Conservation (phyloP, 2,888 invertebrate genomes). For the Dendrolimus houi region DNA sequence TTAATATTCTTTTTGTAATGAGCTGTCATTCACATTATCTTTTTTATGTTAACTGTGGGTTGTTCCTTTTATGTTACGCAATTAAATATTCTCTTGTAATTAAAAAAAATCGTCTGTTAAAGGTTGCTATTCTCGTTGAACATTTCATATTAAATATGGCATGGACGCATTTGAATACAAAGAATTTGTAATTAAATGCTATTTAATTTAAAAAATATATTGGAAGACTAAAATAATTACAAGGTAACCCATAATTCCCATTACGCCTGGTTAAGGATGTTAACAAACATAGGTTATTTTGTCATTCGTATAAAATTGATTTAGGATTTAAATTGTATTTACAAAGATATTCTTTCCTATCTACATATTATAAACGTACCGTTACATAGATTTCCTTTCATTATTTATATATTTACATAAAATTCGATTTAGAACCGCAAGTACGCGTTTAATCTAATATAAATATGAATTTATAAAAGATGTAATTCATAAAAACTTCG, state of each 20-base stretch:
- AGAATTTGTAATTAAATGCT: too few species aligned
- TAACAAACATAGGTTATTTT: background rate
- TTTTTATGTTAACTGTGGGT: too few species aligned
- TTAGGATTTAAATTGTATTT: constrained; percentile 51
- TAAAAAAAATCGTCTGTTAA: too few species aligned
- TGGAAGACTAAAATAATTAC: background rate
- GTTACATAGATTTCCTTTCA: background rate
- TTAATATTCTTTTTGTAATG: too few species aligned
- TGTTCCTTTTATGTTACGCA: too few species aligned
- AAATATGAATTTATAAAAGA: background rate
- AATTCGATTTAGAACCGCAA: background rate
- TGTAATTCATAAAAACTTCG: background rate
- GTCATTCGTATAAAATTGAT: constrained; percentile 46
- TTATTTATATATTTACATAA: background rate
- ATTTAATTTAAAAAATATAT: too few species aligned
- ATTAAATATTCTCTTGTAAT: too few species aligned
- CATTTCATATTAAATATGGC: too few species aligned
- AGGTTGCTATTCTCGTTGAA: too few species aligned
- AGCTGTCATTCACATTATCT: too few species aligned
- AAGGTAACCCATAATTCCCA: background rate
- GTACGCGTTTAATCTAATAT: background rate
- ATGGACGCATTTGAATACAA: too few species aligned
- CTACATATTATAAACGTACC: constrained; percentile 26
- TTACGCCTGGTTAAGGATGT: background rate
- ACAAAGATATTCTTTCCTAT: constrained; percentile 49